These are phyloP conservation scores for Salticus scenicus DNA, from an alignment of 2,888 invertebrate species.

Conservation along the genomic window DNA sequence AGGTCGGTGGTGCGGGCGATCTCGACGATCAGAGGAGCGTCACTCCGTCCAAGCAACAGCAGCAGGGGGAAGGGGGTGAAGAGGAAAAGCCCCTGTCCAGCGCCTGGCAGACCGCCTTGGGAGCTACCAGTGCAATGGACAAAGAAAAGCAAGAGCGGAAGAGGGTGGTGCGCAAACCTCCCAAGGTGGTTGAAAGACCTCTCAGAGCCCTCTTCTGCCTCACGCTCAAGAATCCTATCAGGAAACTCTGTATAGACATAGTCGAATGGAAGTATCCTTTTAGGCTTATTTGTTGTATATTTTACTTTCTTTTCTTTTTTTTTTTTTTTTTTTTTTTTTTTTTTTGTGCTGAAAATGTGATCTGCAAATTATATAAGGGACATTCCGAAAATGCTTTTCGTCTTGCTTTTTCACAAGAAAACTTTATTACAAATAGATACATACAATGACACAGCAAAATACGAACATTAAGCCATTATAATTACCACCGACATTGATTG, in stretches of 20 bases:
- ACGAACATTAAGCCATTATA: too few species aligned
- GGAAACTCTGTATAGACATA: conserved; percentile 95
- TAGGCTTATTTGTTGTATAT: too few species aligned
- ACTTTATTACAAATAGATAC: too few species aligned
- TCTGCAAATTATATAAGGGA: neutral
- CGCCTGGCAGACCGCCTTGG: conserved; percentile 79
- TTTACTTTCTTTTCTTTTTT: too few species aligned
- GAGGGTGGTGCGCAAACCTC: conserved; percentile 78
- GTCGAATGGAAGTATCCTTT: conserved; percentile 99
- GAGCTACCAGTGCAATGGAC: conserved; percentile 76
- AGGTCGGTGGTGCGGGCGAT: conserved; percentile 6
- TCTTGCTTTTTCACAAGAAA: too few species aligned
- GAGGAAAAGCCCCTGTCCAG: conserved; percentile 75
- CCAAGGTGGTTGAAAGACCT: conserved; percentile 87
- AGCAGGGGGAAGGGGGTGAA: conserved; percentile 14
- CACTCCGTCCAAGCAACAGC: conserved; percentile 43
- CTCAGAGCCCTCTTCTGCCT: conserved; percentile 95
- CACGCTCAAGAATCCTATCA: conserved; percentile 93
- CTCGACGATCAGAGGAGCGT: conserved; percentile 19
- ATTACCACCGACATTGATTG: too few species aligned
- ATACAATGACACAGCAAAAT: too few species aligned
- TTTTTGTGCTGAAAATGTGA: too few species aligned
- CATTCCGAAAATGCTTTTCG: neutral
- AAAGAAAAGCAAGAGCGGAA: conserved; percentile 75
- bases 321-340: too few species aligned